Conservation (phyloP, 2,888 invertebrate genomes). For the Linyphia triangularis region DNA sequence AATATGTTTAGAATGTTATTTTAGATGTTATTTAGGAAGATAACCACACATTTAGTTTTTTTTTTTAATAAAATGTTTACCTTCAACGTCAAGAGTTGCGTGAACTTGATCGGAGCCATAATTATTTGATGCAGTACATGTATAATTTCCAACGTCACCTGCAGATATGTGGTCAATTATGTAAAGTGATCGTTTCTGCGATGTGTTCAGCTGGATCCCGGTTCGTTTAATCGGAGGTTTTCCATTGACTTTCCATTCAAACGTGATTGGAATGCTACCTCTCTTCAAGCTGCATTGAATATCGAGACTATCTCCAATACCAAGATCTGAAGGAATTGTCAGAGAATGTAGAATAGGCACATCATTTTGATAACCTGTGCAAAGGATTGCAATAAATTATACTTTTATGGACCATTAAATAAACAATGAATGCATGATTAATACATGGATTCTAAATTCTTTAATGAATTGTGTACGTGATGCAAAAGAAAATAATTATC, state of each 20-base stretch:
- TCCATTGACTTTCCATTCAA: conserved; percentile 44
- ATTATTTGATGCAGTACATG: conserved; percentile 37
- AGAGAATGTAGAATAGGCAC: conserved; percentile 39
- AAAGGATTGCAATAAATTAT: neutral
- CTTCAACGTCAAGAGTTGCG: conserved; percentile 41
- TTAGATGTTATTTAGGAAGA: too few species aligned
- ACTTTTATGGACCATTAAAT: too few species aligned
- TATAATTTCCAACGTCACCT: conserved; percentile 63
- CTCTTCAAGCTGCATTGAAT: conserved; percentile 53
- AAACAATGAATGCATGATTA: too few species aligned
- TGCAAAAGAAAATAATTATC: too few species aligned
- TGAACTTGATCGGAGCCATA: conserved; percentile 56
- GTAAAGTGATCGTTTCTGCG: conserved; percentile 34
- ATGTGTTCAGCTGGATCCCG: conserved; percentile 44
- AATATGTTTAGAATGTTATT: too few species aligned
- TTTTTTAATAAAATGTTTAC: conserved; percentile 16
- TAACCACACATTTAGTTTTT: too few species aligned
- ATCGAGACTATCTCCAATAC: conserved; percentile 50
- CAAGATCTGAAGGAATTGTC: conserved; percentile 42
- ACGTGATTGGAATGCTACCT: conserved; percentile 41
- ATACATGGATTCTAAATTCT: too few species aligned
- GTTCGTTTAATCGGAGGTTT: neutral
- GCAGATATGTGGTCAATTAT: conserved; percentile 45
- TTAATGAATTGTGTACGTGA: too few species aligned
- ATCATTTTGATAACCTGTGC: conserved; percentile 10